These are phyloP conservation scores for Nephila pilipes DNA, from an alignment of 1,140 invertebrate species.

Conservation along the genomic window DNA sequence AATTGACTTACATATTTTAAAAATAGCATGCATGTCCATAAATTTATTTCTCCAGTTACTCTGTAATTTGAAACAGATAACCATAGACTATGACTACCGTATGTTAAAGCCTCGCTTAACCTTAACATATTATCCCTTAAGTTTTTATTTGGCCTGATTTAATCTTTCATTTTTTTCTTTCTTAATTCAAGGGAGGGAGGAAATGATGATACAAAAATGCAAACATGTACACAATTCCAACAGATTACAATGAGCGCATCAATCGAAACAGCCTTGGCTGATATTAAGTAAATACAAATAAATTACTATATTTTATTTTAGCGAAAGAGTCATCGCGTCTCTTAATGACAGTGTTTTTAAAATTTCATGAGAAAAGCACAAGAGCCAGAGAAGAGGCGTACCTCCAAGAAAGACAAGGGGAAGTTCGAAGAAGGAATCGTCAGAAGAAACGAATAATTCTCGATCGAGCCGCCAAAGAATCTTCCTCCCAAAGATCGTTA, in stretches of 20 bases:
- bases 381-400: conserved; percentile 2
- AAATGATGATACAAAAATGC: background rate
- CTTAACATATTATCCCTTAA: too few relatives aligned
- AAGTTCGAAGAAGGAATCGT: conserved; percentile 27
- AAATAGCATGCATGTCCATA: too few relatives aligned
- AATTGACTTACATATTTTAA: too few relatives aligned
- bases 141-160: background rate
- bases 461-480: conserved; percentile 40
- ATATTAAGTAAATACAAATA: conserved; percentile 20
- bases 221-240: background rate
- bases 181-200: background rate
- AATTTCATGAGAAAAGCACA: background rate
- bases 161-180: background rate
- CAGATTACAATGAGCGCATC: background rate
- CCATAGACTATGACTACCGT: too few relatives aligned
- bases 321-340: background rate
- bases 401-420: conserved; percentile 8
- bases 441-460: conserved; percentile 49
- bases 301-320: conserved; percentile 24
- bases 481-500: conserved; percentile 60
- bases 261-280: background rate
- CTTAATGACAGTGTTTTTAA: conserved; percentile 45
- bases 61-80: too few relatives aligned
- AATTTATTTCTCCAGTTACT: too few relatives aligned
- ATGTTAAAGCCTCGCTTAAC: too few relatives aligned